phyloP scores from a whole-genome alignment of 2,888 invertebrate species.

The Chrysopilus asiliformis region DNA sequence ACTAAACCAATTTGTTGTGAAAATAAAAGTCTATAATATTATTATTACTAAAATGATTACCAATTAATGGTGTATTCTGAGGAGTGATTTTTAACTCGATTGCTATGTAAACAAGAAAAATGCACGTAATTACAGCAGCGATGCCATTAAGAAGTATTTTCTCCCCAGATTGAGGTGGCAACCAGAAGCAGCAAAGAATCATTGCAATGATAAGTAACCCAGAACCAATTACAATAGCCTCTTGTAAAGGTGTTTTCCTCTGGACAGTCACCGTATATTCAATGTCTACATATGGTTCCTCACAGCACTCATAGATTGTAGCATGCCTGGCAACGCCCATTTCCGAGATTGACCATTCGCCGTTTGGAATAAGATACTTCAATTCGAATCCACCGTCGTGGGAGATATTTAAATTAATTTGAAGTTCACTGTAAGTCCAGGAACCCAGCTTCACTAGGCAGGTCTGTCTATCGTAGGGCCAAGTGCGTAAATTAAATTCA shows the following conservation, averaged over 20 bases:
- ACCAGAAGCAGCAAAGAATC: conserved; percentile 47
- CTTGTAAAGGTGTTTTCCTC: conserved; percentile 46
- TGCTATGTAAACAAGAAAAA: conserved; percentile 50
- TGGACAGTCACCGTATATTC: conserved; percentile 39
- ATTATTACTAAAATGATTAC: too few relatives aligned
- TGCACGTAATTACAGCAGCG: conserved; percentile 44
- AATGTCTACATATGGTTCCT: conserved; percentile 42
- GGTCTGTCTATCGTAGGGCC: conserved; percentile 63
- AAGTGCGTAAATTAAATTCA: conserved; percentile 49
- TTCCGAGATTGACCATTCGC: conserved; percentile 36
- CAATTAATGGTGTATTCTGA: conserved; percentile 36
- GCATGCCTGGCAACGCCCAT: conserved; percentile 27
- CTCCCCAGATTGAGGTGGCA: conserved; percentile 52
- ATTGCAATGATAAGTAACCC: conserved; percentile 46
- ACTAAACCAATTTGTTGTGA: too few relatives aligned
- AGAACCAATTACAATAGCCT: conserved; percentile 46
- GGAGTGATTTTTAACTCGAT: conserved; percentile 39
- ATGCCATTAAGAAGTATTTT: conserved; percentile 48
- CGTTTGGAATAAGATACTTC: conserved; percentile 24
- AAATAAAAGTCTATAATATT: too few relatives aligned
- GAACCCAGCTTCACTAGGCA: conserved; percentile 59
- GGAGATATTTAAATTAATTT: conserved; percentile 37
- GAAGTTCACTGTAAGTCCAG: conserved; percentile 50
- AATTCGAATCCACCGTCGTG: conserved; percentile 18
- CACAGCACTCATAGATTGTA: conserved; percentile 40